Conservation (phyloP, 2,113 vertebrate genomes). For the Dasyurus viverrinus region DNA sequence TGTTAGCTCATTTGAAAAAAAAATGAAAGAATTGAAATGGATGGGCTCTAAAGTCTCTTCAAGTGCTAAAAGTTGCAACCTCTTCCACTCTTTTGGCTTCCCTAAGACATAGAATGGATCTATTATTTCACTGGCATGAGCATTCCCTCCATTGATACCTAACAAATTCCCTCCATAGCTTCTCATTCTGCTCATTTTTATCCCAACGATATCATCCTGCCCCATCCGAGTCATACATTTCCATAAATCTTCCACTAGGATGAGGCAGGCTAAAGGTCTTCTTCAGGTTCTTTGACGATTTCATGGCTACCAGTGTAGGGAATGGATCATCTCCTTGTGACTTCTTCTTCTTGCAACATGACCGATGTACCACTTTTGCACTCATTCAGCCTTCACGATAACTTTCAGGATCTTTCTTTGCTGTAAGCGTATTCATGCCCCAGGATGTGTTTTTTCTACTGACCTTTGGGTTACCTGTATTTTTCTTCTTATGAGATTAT, state of each 20-base stretch:
- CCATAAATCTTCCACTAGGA: not conserved
- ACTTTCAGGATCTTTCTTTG: not conserved
- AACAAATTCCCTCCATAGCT: not conserved
- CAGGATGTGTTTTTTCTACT: not conserved
- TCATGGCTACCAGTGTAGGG: not conserved
- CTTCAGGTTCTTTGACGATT: not conserved
- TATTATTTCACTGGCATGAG: not conserved
- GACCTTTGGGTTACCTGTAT: not conserved
- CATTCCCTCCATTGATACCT: not conserved
- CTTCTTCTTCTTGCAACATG: not conserved
- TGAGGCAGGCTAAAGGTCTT: not conserved
- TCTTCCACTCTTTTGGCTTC: not conserved
- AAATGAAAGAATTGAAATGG: too few species aligned
- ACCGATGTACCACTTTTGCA: not conserved
- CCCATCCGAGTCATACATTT: too few species aligned
- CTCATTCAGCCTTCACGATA: not conserved
- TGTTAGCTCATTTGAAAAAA: not conserved
- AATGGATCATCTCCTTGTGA: not conserved
- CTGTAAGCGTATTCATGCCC: not conserved
- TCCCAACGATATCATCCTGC: not conserved
- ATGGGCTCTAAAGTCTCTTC: not conserved
- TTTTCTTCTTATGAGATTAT: not conserved
- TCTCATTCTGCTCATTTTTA: not conserved
- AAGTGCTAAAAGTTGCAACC: not conserved
- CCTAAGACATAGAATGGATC: not conserved